Evolutionary conservation across 2,888 invertebrate species (phyloP).

Genomic region (Eupeodes latifasciatus): DNA sequence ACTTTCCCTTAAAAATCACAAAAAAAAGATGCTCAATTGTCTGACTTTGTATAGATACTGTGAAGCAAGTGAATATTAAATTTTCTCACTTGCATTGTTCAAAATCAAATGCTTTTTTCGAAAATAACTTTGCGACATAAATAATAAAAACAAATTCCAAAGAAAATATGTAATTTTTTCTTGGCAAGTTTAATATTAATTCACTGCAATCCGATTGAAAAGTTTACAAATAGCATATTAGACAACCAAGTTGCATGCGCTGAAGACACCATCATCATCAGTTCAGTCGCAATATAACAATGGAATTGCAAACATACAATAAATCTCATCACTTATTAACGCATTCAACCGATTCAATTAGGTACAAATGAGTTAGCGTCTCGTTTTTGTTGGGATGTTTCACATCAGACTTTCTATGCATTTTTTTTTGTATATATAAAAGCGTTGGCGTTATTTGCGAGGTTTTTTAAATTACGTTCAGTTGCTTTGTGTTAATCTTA

Average conservation of each 20-base stretch:
- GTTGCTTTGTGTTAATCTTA: no score
- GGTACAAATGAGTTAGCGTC: conserved; percentile 67
- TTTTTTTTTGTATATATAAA: neutral
- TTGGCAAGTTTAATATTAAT: conserved; percentile 5
- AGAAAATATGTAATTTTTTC: conserved; percentile 45
- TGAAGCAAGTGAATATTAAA: no score
- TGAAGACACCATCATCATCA: conserved; percentile 18
- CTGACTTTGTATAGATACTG: no score
- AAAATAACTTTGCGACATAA: conserved; percentile 37
- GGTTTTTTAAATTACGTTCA: no score
- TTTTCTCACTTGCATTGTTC: neutral
- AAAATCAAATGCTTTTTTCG: conserved; percentile 19
- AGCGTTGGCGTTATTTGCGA: no score
- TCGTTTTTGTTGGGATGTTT: conserved; percentile 38
- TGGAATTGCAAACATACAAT: conserved; percentile 55
- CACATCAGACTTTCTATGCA: conserved; percentile 49
- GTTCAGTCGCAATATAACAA: conserved; percentile 11
- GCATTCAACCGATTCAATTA: conserved; percentile 74
- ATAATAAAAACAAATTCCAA: neutral
- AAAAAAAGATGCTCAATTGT: no score
- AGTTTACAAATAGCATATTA: conserved; percentile 41
- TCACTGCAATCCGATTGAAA: conserved; percentile 52
- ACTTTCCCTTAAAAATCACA: no score
- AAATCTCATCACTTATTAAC: conserved; percentile 67
- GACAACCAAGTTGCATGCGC: conserved; percentile 7